These are phyloP conservation scores for Pandemis corylana DNA, from an alignment of 2,888 invertebrate genomes.

Conservation along the genomic window DNA sequence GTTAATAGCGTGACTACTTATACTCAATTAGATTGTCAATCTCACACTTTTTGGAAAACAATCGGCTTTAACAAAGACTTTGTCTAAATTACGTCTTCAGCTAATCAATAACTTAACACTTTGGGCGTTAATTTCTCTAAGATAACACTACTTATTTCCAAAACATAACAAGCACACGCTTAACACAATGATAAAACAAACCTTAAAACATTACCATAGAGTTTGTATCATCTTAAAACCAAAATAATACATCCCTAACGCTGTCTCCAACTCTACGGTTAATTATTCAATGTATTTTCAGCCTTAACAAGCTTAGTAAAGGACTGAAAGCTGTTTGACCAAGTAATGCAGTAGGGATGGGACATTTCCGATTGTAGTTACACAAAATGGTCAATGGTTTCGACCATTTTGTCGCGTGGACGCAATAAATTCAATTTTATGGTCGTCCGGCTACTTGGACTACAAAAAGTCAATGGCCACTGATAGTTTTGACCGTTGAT, in stretches of 20 bases:
- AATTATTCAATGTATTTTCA: neutral
- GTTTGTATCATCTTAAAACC: constrained; percentile 10
- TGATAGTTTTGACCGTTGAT: constrained; percentile 51
- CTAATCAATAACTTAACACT: constrained; percentile 64
- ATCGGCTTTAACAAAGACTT: constrained; percentile 53
- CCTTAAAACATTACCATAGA: neutral
- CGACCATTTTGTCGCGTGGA: constrained; percentile 65
- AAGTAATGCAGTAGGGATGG: constrained; percentile 46
- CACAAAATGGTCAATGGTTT: constrained; percentile 46
- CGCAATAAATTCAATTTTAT: constrained; percentile 80
- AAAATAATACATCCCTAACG: neutral
- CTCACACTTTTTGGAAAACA: constrained; percentile 48
- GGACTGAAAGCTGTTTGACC: constrained; percentile 17
- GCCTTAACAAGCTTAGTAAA: neutral
- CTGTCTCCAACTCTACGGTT: neutral
- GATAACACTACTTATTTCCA: constrained; percentile 40
- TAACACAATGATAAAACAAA: neutral
- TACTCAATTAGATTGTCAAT: constrained; percentile 47
- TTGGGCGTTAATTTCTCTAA: constrained; percentile 59
- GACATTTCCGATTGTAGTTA: constrained; percentile 53
- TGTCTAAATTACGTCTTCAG: constrained; percentile 53
- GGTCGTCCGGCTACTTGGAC: constrained; percentile 47
- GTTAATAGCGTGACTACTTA: constrained; percentile 39
- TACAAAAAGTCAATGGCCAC: constrained; percentile 49
- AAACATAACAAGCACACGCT: constrained; percentile 25